Evolutionary conservation across 2,888 invertebrate species (phyloP).

Genomic region (Cloeon dipterum): DNA sequence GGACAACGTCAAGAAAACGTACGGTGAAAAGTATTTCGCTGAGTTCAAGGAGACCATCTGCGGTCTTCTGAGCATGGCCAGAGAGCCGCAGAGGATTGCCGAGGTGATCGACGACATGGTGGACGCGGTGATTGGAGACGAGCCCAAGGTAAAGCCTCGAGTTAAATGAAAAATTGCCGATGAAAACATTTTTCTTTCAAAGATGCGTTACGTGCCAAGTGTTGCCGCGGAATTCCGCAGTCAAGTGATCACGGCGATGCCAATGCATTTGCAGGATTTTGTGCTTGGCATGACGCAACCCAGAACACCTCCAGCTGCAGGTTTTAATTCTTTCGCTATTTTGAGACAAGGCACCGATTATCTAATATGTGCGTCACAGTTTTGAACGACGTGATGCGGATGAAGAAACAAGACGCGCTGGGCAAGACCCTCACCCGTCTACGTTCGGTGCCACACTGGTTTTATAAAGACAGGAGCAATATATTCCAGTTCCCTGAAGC

Average conservation of each 20-base stretch:
- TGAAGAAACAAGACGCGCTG: neutral
- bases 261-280: conserved; percentile 10
- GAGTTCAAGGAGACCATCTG: conserved; percentile 10
- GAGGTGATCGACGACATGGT: conserved; percentile 15
- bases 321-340: too few relatives aligned
- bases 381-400: neutral
- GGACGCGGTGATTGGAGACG: conserved; percentile 12
- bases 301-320: conserved; percentile 8
- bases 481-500: neutral
- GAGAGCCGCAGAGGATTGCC: conserved; percentile 9
- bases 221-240: conserved; percentile 10
- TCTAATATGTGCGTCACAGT: too few relatives aligned
- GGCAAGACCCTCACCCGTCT: neutral
- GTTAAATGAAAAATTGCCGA: too few relatives aligned
- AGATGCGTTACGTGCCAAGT: conserved; percentile 12
- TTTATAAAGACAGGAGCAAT: neutral
- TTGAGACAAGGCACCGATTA: too few relatives aligned
- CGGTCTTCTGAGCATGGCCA: neutral
- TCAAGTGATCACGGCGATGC: conserved; percentile 10
- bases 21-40: conserved; percentile 14
- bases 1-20: conserved; percentile 12
- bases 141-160: conserved; percentile 10
- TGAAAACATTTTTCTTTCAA: neutral
- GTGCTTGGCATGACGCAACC: conserved; percentile 9
- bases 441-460: neutral